phyloP scores from a whole-genome alignment of 2,797 vertebrate genomes.

The Eleutherodactylus coqui region DNA sequence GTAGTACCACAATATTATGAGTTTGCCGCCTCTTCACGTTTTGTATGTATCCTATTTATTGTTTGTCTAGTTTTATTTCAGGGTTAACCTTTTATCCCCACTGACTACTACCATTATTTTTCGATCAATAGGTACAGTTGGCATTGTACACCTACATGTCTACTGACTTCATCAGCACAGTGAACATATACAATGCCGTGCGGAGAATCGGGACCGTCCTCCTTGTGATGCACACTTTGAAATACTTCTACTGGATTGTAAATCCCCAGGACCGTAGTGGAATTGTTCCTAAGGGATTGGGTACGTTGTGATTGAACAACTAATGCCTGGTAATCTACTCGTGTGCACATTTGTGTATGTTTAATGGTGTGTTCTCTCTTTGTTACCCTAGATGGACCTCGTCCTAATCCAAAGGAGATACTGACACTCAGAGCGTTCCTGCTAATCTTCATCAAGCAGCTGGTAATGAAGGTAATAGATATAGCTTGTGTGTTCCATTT shows the following conservation, averaged over 20 bases:
- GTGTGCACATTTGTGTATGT: background rate
- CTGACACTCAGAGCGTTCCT: constrained; percentile 90
- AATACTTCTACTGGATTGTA: constrained; percentile 96
- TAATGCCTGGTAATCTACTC: background rate
- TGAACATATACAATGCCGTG: constrained; percentile 94
- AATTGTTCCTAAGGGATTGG: constrained; percentile 88
- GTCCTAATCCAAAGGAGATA: constrained; percentile 92
- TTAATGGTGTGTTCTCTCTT: background rate
- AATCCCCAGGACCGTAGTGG: constrained; percentile 96
- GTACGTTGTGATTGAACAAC: constrained; percentile 70
- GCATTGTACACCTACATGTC: constrained; percentile 93
- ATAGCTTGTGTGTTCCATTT: background rate
- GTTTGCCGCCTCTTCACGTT: too few species aligned
- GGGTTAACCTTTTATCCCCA: too few species aligned
- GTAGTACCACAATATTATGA: too few species aligned
- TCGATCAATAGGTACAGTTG: constrained; percentile 85
- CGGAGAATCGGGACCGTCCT: constrained; percentile 94
- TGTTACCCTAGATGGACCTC: constrained; percentile 84
- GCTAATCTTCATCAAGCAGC: constrained; percentile 93
- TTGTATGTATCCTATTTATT: too few species aligned
- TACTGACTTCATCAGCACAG: constrained; percentile 95
- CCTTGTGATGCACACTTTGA: constrained; percentile 94
- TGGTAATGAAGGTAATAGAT: constrained; percentile 93
- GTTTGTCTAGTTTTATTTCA: too few species aligned
- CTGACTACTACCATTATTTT: background rate